Percentiles rank a stretch among this genome's conserved stretches.
These are phyloP conservation scores for Datnioides undecimradiatus DNA, from an alignment of 2,113 vertebrate species.

Conservation along the genomic window DNA sequence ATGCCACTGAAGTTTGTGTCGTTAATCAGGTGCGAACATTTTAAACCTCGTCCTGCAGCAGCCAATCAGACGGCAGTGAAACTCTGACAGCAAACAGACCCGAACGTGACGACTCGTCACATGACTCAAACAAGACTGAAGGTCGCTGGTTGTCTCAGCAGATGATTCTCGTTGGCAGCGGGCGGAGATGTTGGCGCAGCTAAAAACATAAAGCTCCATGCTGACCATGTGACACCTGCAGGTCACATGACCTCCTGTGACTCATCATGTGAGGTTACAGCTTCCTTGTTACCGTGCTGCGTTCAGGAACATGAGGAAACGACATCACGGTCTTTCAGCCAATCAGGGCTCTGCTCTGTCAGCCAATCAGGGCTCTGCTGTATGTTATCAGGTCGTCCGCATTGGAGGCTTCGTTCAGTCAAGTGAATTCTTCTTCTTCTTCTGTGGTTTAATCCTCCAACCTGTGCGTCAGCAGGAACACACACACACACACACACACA, in stretches of 20 bases:
- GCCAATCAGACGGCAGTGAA: constrained; percentile 20
- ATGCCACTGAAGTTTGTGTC: constrained; percentile 34
- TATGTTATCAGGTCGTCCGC: neutral
- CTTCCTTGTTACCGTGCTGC: too few species aligned
- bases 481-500: constrained; percentile 27
- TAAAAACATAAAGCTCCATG: too few species aligned
- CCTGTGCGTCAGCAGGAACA: constrained; percentile 31
- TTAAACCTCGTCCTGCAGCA: constrained; percentile 25
- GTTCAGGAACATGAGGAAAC: too few species aligned
- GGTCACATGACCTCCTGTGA: too few species aligned
- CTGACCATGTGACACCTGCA: too few species aligned
- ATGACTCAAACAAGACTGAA: neutral
- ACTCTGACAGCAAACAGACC: neutral
- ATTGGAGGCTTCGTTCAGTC: constrained; percentile 6
- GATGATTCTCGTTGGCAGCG: too few species aligned
- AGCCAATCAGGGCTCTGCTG: constrained; percentile 32
- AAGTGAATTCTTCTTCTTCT: constrained; percentile 32
- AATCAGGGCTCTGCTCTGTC: too few species aligned
- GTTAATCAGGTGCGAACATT: constrained; percentile 55
- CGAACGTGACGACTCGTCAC: neutral
- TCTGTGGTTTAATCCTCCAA: constrained; percentile 23
- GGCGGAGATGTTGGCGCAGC: too few species aligned
- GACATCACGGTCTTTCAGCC: too few species aligned
- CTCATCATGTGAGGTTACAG: too few species aligned
- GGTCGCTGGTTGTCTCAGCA: neutral